Percentiles rank a stretch among this genome's conserved stretches.
These are phyloP conservation scores for Coecobrya sp. DNA, from an alignment of 2,888 invertebrate genomes.

Conservation along the genomic window DNA sequence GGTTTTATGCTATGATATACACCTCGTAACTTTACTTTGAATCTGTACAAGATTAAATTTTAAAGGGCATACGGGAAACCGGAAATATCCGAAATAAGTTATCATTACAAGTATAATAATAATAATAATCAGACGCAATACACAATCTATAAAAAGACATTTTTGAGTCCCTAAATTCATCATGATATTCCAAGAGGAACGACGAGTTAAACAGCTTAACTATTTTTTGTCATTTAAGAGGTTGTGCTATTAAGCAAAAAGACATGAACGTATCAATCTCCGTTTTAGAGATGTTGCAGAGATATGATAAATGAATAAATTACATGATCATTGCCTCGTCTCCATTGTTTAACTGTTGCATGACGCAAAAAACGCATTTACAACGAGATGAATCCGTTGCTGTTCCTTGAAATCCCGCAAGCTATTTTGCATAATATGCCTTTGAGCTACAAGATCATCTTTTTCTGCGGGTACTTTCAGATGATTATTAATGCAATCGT, in stretches of 20 bases:
- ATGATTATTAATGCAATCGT: conserved; percentile 5
- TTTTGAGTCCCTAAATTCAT: too few relatives aligned
- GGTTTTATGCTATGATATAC: too few relatives aligned
- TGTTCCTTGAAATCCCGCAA: conserved; percentile 66
- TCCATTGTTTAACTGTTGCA: conserved; percentile 48
- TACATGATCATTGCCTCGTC: conserved; percentile 66
- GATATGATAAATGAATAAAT: conserved; percentile 64
- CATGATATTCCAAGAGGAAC: too few relatives aligned
- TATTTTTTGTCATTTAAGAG: background rate
- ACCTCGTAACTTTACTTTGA: too few relatives aligned
- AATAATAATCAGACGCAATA: too few relatives aligned
- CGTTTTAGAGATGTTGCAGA: background rate
- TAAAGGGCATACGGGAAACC: too few relatives aligned
- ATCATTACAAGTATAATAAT: too few relatives aligned
- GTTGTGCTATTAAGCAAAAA: background rate
- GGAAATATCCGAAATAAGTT: too few relatives aligned
- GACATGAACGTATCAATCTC: conserved; percentile 55
- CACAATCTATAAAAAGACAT: background rate
- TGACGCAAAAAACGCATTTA: background rate
- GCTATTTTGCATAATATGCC: conserved; percentile 67
- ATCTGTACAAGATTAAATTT: too few relatives aligned
- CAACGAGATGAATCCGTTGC: conserved; percentile 20
- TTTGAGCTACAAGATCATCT: conserved; percentile 44
- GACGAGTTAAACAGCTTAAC: background rate
- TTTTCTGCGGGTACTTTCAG: conserved; percentile 11